Conservation (phyloP, 2,797 vertebrate species). For the Alauda arvensis region DNA sequence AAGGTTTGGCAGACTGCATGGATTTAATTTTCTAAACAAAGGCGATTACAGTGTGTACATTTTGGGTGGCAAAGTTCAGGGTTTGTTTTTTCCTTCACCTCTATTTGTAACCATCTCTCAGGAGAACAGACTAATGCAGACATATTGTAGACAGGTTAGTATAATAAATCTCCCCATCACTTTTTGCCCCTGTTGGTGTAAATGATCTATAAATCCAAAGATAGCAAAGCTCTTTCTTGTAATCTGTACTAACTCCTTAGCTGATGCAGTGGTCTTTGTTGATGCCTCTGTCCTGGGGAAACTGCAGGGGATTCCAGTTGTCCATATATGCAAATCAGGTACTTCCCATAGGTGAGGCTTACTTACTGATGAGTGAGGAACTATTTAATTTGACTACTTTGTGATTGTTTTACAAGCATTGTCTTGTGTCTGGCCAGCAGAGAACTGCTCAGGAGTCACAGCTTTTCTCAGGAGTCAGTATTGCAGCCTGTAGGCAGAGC, state of each 20-base stretch:
- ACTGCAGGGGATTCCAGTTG: not conserved
- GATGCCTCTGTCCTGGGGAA: not conserved
- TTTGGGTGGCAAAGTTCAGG: not conserved
- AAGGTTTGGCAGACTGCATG: not conserved
- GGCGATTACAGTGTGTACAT: not conserved
- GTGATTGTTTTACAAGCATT: not conserved
- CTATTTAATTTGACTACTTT: not conserved
- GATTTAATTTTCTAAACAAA: not conserved
- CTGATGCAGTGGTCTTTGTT: not conserved
- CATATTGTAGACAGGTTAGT: not conserved
- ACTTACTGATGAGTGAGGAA: not conserved
- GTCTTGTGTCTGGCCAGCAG: not conserved
- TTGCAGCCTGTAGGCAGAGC: not conserved
- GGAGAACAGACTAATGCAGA: not conserved
- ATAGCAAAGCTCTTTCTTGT: not conserved
- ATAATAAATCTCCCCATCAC: not conserved
- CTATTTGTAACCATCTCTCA: not conserved
- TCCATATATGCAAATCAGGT: not conserved
- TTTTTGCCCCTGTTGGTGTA: not conserved
- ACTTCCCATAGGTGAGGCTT: not conserved
- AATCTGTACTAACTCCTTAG: not conserved
- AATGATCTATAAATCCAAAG: not conserved
- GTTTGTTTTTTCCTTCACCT: not conserved
- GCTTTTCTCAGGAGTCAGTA: not conserved
- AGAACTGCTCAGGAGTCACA: not conserved